phyloP scores from a whole-genome alignment of 2,113 vertebrate species.

The Setophaga kirtlandii region DNA sequence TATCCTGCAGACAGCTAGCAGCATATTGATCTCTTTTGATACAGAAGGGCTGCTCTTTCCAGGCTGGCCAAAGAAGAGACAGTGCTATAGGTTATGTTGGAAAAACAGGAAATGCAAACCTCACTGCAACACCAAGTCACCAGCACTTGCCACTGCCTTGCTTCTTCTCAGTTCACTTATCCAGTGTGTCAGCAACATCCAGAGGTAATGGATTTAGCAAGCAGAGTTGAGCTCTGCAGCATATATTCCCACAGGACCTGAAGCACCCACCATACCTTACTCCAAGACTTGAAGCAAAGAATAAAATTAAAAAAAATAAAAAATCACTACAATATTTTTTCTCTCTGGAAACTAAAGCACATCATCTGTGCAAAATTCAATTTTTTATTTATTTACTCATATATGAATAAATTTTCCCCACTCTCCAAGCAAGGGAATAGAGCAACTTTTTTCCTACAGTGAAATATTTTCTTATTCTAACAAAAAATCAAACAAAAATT shows the following conservation, averaged over 20 bases:
- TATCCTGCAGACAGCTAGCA: background rate
- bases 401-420: background rate
- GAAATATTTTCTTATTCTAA: background rate
- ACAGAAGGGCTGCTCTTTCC: rapidly evolving
- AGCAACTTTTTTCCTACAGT: background rate
- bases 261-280: background rate
- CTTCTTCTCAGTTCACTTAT: background rate
- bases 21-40: rapidly evolving
- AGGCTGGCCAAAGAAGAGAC: background rate
- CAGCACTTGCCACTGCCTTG: rapidly evolving
- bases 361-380: background rate
- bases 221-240: background rate
- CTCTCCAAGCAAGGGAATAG: background rate
- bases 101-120: background rate
- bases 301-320: background rate
- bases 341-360: background rate
- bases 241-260: background rate
- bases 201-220: background rate
- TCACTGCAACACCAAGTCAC: background rate
- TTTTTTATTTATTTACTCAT: background rate
- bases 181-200: background rate
- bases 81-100: rapidly evolving
- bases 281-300: background rate
- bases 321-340: background rate
- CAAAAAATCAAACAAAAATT: background rate